Conservation (phyloP, 2,888 invertebrate species). For the Pogonocherus hispidulus region DNA sequence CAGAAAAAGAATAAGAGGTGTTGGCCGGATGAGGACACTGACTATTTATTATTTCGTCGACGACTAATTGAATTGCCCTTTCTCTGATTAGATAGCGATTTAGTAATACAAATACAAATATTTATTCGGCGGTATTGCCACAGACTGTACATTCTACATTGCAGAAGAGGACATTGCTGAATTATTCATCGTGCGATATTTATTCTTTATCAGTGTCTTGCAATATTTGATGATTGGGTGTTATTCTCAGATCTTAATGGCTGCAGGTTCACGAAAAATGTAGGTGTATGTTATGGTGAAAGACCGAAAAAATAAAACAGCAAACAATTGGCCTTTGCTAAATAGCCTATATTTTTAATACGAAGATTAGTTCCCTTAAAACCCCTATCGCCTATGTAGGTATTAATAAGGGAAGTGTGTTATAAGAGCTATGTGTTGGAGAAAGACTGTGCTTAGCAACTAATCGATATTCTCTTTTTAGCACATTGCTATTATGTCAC, state of each 20-base stretch:
- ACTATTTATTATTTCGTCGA: not conserved
- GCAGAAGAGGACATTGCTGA: slow-evolving; percentile 2
- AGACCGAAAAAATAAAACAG: no score
- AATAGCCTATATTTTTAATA: no score
- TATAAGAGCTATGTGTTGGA: no score
- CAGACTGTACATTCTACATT: not conserved
- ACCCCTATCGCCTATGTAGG: no score
- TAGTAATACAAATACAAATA: slow-evolving; percentile 27
- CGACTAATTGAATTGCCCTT: slow-evolving; percentile 30
- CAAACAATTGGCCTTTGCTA: no score
- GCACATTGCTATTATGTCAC: no score
- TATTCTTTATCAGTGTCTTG: not conserved
- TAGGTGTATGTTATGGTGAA: no score
- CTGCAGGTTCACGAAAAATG: no score
- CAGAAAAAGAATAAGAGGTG: slow-evolving; percentile 6
- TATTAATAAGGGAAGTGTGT: no score
- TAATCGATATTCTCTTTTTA: no score
- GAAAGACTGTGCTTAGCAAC: no score
- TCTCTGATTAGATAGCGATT: slow-evolving; percentile 27
- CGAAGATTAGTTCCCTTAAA: no score
- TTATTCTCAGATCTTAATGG: not conserved
- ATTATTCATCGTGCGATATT: not conserved
- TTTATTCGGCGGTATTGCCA: slow-evolving; percentile 8
- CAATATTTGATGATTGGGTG: not conserved
- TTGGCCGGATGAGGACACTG: slow-evolving; percentile 23